These are phyloP conservation scores for Otus scops DNA, from an alignment of 2,797 vertebrate genomes.

Conservation along the genomic window DNA sequence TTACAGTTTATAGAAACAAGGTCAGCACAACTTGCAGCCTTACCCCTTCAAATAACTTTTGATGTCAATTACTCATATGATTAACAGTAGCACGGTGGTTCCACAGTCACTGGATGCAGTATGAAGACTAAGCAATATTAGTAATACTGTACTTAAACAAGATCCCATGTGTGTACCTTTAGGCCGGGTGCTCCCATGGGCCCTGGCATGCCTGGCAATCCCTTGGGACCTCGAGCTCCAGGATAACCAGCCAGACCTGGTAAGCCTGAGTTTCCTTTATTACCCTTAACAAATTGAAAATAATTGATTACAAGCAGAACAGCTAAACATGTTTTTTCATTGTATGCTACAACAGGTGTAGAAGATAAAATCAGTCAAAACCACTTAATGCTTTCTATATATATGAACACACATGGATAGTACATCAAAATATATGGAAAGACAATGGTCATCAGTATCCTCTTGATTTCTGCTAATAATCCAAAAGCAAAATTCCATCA, in stretches of 20 bases:
- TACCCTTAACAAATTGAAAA: constrained; percentile 79
- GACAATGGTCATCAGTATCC: background rate
- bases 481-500: background rate
- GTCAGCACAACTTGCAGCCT: background rate
- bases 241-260: constrained; percentile 84
- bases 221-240: constrained; percentile 83
- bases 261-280: constrained; percentile 79
- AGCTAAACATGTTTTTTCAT: background rate
- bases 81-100: background rate
- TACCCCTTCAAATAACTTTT: background rate
- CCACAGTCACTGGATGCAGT: background rate
- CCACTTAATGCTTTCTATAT: background rate
- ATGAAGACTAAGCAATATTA: background rate
- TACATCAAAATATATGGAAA: background rate
- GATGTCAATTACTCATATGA: background rate
- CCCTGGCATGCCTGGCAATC: constrained; percentile 85
- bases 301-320: background rate
- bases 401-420: background rate
- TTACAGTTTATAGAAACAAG: background rate
- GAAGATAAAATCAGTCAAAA: background rate
- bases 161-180: constrained; percentile 77
- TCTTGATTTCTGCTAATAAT: background rate
- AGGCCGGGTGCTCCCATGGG: constrained; percentile 81
- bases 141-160: background rate
- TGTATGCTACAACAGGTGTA: background rate